phyloP scores from a whole-genome alignment of 2,113 vertebrate genomes.

The Bubo blakistoni region DNA sequence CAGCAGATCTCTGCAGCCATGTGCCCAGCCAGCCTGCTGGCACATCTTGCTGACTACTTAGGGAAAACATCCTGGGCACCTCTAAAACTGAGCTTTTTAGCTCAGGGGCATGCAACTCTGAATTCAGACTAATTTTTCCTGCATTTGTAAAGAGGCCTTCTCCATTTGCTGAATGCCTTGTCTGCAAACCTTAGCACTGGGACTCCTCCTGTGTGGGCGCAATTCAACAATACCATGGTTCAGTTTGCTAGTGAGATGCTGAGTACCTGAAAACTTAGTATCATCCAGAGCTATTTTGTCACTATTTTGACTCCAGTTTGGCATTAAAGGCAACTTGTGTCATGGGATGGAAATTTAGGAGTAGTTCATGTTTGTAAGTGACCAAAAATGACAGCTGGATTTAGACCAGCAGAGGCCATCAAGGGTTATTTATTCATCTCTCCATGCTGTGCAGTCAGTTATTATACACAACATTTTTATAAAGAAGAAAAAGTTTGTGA shows the following conservation, averaged over 20 bases:
- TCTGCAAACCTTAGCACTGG: not conserved
- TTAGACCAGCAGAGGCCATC: not conserved
- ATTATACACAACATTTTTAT: not conserved
- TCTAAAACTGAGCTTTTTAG: not conserved
- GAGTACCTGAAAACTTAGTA: not conserved
- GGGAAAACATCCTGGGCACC: not conserved
- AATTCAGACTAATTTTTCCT: not conserved
- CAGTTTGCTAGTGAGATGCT: not conserved
- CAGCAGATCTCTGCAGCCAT: not conserved
- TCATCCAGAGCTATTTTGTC: not conserved
- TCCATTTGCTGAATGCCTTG: not conserved
- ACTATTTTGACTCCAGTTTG: not conserved
- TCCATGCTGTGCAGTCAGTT: not conserved
- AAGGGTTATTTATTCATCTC: not conserved
- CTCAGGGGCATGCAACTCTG: too few relatives aligned
- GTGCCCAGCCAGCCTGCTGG: not conserved
- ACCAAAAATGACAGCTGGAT: not conserved
- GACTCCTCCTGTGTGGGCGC: not conserved
- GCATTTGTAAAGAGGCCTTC: not conserved
- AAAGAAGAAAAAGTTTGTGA: not conserved
- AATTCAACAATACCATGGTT: not conserved
- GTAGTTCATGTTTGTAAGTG: not conserved
- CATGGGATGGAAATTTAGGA: not conserved
- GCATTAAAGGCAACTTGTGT: not conserved
- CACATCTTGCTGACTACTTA: fast-evolving